Conservation (phyloP, 1,140 invertebrate species). For the Trigoniulus corallinus region DNA sequence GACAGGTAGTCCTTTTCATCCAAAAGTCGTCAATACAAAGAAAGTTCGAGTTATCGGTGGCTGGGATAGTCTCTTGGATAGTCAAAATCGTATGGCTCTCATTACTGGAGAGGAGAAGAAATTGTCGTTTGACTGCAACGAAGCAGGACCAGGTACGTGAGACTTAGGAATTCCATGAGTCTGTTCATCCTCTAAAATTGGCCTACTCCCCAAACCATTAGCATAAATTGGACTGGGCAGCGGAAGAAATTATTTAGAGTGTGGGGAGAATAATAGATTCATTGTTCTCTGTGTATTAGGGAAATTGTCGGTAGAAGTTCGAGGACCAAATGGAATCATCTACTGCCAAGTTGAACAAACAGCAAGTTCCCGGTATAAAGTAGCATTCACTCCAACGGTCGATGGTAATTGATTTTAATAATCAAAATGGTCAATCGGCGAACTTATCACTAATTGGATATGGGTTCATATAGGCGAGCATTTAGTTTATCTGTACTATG, state of each 20-base stretch:
- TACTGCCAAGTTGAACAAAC: conserved; percentile 18
- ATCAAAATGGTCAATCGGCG: too few species aligned
- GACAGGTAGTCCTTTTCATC: conserved; percentile 50
- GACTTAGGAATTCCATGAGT: too few species aligned
- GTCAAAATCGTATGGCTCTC: conserved; percentile 51
- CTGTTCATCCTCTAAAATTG: too few species aligned
- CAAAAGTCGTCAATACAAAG: conserved; percentile 45
- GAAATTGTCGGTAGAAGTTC: conserved; percentile 48
- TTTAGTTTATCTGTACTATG: conserved; percentile 34
- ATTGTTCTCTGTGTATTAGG: conserved; percentile 20
- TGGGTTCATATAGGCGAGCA: conserved; percentile 26
- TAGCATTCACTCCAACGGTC: conserved; percentile 29
- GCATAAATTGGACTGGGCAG: too few species aligned
- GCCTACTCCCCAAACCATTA: too few species aligned
- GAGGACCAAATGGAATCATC: conserved; percentile 42
- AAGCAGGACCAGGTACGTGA: conserved; percentile 45
- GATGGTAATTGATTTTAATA: too few species aligned
- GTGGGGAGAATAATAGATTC: background rate
- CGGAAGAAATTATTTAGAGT: background rate
- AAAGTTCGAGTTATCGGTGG: conserved; percentile 55
- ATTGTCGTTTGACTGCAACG: conserved; percentile 40
- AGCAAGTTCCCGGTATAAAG: conserved; percentile 18
- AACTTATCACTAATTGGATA: background rate
- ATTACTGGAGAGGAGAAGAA: conserved; percentile 34
- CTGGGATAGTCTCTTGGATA: conserved; percentile 58